Percentiles rank a stretch among this genome's conserved stretches.
These are phyloP conservation scores for Galendromus occidentalis DNA, from an alignment of 1,140 invertebrate species.

Conservation along the genomic window DNA sequence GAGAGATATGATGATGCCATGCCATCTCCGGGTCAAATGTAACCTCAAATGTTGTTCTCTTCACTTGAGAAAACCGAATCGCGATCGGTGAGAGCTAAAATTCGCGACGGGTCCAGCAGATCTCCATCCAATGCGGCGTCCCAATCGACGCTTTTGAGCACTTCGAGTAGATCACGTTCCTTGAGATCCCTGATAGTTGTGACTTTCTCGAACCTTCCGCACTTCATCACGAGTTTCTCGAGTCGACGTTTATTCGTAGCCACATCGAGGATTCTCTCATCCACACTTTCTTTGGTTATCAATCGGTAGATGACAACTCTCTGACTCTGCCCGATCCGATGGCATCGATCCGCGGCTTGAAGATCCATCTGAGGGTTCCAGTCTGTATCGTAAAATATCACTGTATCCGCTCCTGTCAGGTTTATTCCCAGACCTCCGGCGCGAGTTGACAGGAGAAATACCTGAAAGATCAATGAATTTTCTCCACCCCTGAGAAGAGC, in stretches of 20 bases:
- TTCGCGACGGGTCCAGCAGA: neutral
- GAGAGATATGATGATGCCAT: too few relatives aligned
- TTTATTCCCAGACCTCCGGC: conserved; percentile 98
- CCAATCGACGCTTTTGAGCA: neutral
- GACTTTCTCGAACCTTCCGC: neutral
- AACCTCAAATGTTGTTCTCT: too few relatives aligned
- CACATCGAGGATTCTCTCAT: conserved; percentile 94
- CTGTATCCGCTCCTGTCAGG: conserved; percentile 91
- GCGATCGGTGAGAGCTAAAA: neutral
- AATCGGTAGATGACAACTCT: conserved; percentile 76
- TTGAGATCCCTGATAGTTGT: neutral
- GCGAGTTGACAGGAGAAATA: conserved; percentile 93
- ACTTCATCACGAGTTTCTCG: conserved; percentile 73
- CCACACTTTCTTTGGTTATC: conserved; percentile 96
- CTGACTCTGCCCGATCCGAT: conserved; percentile 96
- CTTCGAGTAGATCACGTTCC: neutral
- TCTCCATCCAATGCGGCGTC: neutral
- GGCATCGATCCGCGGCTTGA: conserved; percentile 86
- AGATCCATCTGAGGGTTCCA: conserved; percentile 99
- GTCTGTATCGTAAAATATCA: conserved; percentile 94
- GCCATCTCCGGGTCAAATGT: too few relatives aligned
- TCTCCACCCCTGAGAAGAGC: too few relatives aligned
- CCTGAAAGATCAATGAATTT: too few relatives aligned
- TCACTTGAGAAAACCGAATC: neutral
- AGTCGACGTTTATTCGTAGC: conserved; percentile 89